Base-by-base conservation (phyloP, 2,113 vertebrate species). In the Sphaerodactylus townsendi region DNA sequence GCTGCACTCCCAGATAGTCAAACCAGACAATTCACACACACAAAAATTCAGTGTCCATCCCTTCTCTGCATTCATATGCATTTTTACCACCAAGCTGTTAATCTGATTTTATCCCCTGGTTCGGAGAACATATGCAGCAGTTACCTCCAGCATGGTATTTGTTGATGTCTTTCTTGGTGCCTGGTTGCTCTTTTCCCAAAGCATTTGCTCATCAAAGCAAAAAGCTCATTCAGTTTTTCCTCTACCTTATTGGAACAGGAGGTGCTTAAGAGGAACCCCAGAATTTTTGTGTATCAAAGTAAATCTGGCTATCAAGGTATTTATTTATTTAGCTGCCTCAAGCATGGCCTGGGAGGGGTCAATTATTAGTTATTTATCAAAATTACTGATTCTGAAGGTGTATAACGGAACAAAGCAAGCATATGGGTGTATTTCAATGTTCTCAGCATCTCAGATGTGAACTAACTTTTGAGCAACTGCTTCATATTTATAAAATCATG, bases 361-460 rank as follows among this genome's bases (percentile, higher is more conserved):
- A 0, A 0, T 2, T 14, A 28, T 41, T 1, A 2, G 50, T 17
- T 25, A 15, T 5, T 14, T n/a, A 11, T 56, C 56, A 70, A 78
- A 1, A 5, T 2, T 33, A 13, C 8, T 23, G 33, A 56, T 10
- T 25, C 1, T 37, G 56, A 50, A 82, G 33, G 3, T 64, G 37
- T 25, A 66, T 41, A 66, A 79, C 35, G 11, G 69, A 59, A 5
- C 68, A 86, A 65, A 79, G 79, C 13, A 66, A 85, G 72, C 37
- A 21, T 77, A 82, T 48, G 10, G 2, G 23, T 33, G 11, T 50
- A 70, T 23, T 64, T 33, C 44, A 62, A 39, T 46, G 7, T 59
- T 53, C 13, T 70, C 35, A 46, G 0, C 76, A 66, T 48, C 25
- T 2, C 1, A 41, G 14, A 7, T 0, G 1, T 1, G 14, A 28